Base-by-base conservation (phyloP, 1,140 invertebrate genomes). In the Nilaparvata lugens region DNA sequence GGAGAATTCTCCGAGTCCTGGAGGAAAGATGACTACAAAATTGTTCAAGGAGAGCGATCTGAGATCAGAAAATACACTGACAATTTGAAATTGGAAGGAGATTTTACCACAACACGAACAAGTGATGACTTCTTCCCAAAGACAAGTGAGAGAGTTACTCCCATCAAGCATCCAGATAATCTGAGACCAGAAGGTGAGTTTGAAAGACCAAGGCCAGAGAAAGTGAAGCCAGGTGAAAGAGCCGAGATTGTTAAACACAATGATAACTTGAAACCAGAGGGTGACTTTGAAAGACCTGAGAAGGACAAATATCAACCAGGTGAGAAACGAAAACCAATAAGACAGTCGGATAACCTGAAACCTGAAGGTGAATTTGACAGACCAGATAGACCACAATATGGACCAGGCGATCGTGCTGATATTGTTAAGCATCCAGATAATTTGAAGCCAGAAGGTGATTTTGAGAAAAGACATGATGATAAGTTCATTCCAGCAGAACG, bases 41-140 rank as follows among this genome's bases (percentile, higher is more conserved):
- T 56, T 31, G 71, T 69, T 7, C 75, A 79, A 63, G 62, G 73
- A 40, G 72, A 67, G 43, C 74, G 70, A 24, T 63, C 67, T 25
- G 71, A 75, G 62, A 71, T 76, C 16, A 48, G 2, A 48, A 48
- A 14, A 48, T 16, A 48, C 35, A 73, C 76, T 62, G 83, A 85
- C 71, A 86, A 85, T 68, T 67, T 86, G 0, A 78, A 72, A 66
- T 73, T 79, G 0, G 85, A 87, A 72, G 85, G 83, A 55, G 74
- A 81, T n/a, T 81, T 83, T 71, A 75, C 79, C 18, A 72, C 74
- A 61, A 71, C 72, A 60, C 70, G 75, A 43, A 74, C 74, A 61
- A 56, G 35, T 19, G 25, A 35, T 40, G 35, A 38, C 9, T 38
- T 38, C 19, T 58, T 60, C 31, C 68, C 66, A 35, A 64, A 63